Evolutionary conservation across 2,113 vertebrate species (phyloP).

Genomic region (Daboia siamensis): DNA sequence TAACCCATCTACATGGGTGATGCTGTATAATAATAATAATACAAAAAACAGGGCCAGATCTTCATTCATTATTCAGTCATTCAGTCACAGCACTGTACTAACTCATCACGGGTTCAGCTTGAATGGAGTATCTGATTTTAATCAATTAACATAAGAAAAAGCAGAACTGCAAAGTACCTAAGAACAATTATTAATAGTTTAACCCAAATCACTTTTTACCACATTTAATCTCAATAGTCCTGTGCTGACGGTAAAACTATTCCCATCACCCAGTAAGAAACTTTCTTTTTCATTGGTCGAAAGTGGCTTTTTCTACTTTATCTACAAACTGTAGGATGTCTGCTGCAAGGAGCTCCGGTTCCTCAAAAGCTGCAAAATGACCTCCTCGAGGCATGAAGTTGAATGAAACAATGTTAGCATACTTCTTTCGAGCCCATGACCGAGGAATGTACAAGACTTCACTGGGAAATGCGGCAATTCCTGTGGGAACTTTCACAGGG

Average conservation of each 20-base stretch:
- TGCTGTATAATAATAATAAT: not conserved
- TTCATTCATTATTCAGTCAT: not conserved
- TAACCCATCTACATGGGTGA: not conserved
- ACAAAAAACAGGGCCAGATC: not conserved
- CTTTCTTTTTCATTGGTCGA: conserved; percentile 29
- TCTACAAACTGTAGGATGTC: conserved; percentile 71
- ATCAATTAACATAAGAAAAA: not conserved
- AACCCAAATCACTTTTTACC: not conserved
- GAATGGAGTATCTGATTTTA: not conserved
- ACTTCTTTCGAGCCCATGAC: conserved; percentile 66
- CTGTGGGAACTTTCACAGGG: conserved; percentile 68
- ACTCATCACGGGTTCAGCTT: not conserved
- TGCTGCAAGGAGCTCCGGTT: conserved; percentile 70
- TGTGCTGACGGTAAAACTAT: not conserved
- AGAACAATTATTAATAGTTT: not conserved
- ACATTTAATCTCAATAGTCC: conserved; percentile 20
- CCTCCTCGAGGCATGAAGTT: conserved; percentile 70
- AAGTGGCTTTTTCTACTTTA: conserved; percentile 56
- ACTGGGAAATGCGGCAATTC: conserved; percentile 69
- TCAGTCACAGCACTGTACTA: not conserved
- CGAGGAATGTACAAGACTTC: conserved; percentile 60
- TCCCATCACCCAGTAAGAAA: not conserved
- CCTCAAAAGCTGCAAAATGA: conserved; percentile 74
- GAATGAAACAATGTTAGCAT: conserved; percentile 67
- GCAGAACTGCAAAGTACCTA: not conserved